Conservation (phyloP, 2,888 invertebrate genomes). For the Malacosoma neustria region DNA sequence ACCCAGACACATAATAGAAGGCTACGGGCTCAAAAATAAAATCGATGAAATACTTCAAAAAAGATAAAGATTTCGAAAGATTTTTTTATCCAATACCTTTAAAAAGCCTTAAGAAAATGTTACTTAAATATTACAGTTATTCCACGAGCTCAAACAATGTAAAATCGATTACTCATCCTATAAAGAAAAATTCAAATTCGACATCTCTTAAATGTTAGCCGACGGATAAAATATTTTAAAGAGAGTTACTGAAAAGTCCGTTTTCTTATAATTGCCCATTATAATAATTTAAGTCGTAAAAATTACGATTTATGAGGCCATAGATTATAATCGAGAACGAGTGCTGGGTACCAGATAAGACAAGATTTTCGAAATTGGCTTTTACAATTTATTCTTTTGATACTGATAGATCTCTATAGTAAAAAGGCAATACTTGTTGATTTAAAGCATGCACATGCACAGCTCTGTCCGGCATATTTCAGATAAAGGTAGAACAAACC, state of each 20-base stretch:
- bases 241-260: slow-evolving; percentile 7
- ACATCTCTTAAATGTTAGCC: not conserved
- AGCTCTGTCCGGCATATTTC: too few relatives aligned
- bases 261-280: slow-evolving; percentile 15
- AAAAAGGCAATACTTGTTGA: too few relatives aligned
- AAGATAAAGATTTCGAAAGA: too few relatives aligned
- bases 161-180: not conserved
- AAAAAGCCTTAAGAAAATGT: too few relatives aligned
- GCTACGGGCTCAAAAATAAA: too few relatives aligned
- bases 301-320: slow-evolving; percentile 10
- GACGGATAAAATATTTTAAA: slow-evolving; percentile 6
- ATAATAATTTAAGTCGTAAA: slow-evolving; percentile 12
- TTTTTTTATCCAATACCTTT: too few relatives aligned
- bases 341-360: not conserved
- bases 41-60: too few relatives aligned
- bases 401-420: too few relatives aligned
- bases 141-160: not conserved
- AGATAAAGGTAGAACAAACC: too few relatives aligned
- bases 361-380: not conserved
- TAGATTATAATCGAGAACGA: slow-evolving; percentile 6
- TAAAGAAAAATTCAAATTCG: not conserved
- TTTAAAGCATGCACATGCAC: too few relatives aligned
- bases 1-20: too few relatives aligned
- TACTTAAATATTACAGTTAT: too few relatives aligned
- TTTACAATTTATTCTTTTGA: not conserved